Percentiles rank a stretch among this genome's conserved stretches.
Conservation (phyloP, 2,797 vertebrate species). For the Pangasius macronema region DNA sequence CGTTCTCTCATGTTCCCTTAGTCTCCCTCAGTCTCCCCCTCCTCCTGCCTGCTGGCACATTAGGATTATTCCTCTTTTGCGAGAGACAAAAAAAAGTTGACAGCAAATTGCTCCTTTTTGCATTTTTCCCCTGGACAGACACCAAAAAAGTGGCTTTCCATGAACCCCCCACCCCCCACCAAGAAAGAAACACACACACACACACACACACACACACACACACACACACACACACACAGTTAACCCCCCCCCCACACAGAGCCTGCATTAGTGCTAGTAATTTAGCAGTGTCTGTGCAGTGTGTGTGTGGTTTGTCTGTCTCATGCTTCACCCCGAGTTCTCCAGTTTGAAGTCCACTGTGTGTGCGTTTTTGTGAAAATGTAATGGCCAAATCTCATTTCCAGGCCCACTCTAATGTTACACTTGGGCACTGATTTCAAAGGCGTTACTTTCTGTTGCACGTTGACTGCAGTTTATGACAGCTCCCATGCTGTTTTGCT, state of each 20-base stretch:
- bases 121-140: conserved; percentile 52
- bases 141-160: conserved; percentile 54
- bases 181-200: neutral
- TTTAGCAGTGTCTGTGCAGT: conserved; percentile 33
- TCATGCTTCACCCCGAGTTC: conserved; percentile 32
- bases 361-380: conserved; percentile 10
- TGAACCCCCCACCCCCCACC: neutral
- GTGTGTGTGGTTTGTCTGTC: conserved; percentile 35
- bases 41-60: conserved; percentile 42
- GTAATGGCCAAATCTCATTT: conserved; percentile 48
- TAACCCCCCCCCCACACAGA: too few species aligned
- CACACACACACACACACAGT: conserved; percentile 1
- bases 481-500: conserved; percentile 37
- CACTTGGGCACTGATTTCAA: conserved; percentile 41
- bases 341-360: conserved; percentile 18
- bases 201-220: neutral
- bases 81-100: conserved; percentile 35
- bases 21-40: neutral
- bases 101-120: conserved; percentile 54
- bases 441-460: conserved; percentile 45
- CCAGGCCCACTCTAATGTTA: conserved; percentile 45
- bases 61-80: conserved; percentile 46
- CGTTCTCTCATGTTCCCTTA: conserved; percentile 9
- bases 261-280: too few species aligned
- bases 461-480: conserved; percentile 43